phyloP scores from a whole-genome alignment of 2,888 invertebrate genomes.

The Sisyra terminalis region DNA sequence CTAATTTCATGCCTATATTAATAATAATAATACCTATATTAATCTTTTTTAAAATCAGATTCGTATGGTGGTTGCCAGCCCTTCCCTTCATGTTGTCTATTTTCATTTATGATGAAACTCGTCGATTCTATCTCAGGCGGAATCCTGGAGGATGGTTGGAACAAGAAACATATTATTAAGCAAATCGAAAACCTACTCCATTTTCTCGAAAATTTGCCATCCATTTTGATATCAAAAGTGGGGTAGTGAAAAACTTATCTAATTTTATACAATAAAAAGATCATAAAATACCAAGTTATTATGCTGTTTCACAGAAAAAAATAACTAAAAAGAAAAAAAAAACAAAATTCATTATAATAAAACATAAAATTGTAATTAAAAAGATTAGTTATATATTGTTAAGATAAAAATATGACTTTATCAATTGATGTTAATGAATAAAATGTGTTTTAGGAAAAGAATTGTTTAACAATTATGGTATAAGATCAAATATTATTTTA shows the following conservation, averaged over 20 bases:
- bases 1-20: too few species aligned
- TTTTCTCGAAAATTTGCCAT: too few species aligned
- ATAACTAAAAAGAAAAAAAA: too few species aligned
- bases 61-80: constrained; percentile 98
- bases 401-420: too few species aligned
- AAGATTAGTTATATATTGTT: too few species aligned
- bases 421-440: too few species aligned
- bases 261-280: neutral
- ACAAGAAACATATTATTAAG: constrained; percentile 96
- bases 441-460: too few species aligned
- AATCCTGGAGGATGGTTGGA: constrained; percentile 98
- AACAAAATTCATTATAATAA: too few species aligned
- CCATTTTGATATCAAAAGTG: constrained; percentile 9
- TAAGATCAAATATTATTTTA: too few species aligned
- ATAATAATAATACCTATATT: too few species aligned
- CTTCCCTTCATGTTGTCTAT: constrained; percentile 96
- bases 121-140: constrained; percentile 93
- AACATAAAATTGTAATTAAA: too few species aligned
- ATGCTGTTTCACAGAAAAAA: neutral
- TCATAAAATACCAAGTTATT: neutral
- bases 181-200: constrained; percentile 9
- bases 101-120: constrained; percentile 96
- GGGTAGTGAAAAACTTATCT: neutral
- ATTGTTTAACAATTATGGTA: too few species aligned
- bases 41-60: constrained; percentile 55